Percentiles rank a stretch among this genome's conserved stretches.
These are phyloP conservation scores for Chrysaora quinquecirrha DNA, from an alignment of 30 jellyfish, hydroid and myxozoan species.

Conservation along the genomic window DNA sequence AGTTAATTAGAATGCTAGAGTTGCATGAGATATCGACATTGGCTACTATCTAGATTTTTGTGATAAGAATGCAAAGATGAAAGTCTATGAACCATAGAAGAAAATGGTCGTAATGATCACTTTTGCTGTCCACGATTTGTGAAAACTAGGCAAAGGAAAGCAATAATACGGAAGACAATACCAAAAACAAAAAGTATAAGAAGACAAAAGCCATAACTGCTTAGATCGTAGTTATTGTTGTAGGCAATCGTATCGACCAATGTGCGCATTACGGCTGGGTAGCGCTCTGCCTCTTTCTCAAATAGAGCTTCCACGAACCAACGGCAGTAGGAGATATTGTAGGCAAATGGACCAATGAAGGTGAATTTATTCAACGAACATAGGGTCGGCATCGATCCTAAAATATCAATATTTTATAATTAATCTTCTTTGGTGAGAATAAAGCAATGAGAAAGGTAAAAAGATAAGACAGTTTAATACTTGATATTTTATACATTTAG, in stretches of 20 bases:
- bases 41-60: too few relatives aligned
- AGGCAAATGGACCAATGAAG: constrained; percentile 66
- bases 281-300: constrained; percentile 70
- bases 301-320: constrained; percentile 82
- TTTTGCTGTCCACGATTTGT: constrained; percentile 79
- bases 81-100: too few relatives aligned
- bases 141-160: constrained; percentile 42
- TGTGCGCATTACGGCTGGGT: constrained; percentile 64
- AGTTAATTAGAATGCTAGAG: too few relatives aligned
- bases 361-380: constrained; percentile 54
- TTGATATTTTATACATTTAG: too few relatives aligned
- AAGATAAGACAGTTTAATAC: too few relatives aligned
- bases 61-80: too few relatives aligned
- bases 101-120: too few relatives aligned
- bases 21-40: too few relatives aligned
- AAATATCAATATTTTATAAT: not conserved
- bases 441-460: too few relatives aligned
- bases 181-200: constrained; percentile 45
- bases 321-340: constrained; percentile 70
- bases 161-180: constrained; percentile 47
- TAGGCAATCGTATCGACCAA: constrained; percentile 26
- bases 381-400: constrained; percentile 69
- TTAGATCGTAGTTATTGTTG: constrained; percentile 40
- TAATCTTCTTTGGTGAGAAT: too few relatives aligned
- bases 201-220: constrained; percentile 54